Conservation (phyloP, 2,888 invertebrate genomes). For the Platerodrilus igneus region DNA sequence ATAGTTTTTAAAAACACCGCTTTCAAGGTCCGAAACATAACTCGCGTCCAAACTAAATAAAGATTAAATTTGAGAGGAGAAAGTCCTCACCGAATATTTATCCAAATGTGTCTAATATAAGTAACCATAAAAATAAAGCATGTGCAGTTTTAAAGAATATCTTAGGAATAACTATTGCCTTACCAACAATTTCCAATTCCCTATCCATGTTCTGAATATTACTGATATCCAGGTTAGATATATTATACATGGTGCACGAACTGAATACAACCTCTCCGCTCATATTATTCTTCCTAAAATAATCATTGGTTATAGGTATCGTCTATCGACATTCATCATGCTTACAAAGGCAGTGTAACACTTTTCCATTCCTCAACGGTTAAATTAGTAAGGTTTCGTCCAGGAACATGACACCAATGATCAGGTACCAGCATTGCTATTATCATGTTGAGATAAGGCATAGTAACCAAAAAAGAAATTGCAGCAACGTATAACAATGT, state of each 20-base stretch:
- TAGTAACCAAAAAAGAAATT: slow-evolving; percentile 47
- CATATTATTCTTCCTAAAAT: slow-evolving; percentile 3
- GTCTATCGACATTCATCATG: no score
- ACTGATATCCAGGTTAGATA: slow-evolving; percentile 26
- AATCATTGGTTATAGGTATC: slow-evolving; percentile 1
- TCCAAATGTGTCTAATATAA: no score
- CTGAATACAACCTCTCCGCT: slow-evolving; percentile 34
- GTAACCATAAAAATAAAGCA: no score
- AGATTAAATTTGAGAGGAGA: no score
- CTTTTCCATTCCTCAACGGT: slow-evolving; percentile 51
- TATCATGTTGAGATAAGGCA: slow-evolving; percentile 54
- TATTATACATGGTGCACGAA: slow-evolving; percentile 50
- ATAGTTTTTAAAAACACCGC: no score
- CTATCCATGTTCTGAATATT: no score
- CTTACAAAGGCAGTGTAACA: slow-evolving; percentile 53
- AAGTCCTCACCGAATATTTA: no score
- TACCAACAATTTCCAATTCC: slow-evolving; percentile 6
- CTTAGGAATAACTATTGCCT: neutral
- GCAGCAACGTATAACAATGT: slow-evolving; percentile 46
- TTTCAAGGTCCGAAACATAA: no score
- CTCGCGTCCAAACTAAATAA: no score
- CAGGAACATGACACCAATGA: slow-evolving; percentile 57
- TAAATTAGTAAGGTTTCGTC: slow-evolving; percentile 48
- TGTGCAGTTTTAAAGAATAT: no score
- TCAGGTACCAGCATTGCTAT: slow-evolving; percentile 54